phyloP scores from a whole-genome alignment of 2,113 vertebrate genomes.

The Nettapus auritus region DNA sequence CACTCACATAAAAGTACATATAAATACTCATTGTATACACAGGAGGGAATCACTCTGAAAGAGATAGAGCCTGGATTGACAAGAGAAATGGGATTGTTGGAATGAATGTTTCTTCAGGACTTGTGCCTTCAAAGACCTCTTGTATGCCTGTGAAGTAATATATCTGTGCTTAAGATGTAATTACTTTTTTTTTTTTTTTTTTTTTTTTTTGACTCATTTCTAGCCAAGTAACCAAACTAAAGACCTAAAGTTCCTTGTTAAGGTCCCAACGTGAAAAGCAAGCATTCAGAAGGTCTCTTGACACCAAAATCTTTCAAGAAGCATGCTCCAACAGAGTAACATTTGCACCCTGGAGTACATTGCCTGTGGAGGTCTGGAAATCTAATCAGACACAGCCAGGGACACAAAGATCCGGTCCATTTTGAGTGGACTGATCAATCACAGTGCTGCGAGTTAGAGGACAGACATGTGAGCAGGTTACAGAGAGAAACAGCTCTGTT shows the following conservation, averaged over 20 bases:
- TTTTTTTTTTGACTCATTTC: not conserved
- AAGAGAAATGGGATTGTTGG: not conserved
- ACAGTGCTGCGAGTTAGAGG: not conserved
- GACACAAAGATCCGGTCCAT: not conserved
- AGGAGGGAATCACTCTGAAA: not conserved
- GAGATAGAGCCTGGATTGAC: not conserved
- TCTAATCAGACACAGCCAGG: not conserved
- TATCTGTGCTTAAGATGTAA: not conserved
- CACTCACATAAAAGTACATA: not conserved
- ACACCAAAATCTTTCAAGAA: not conserved
- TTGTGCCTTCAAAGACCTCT: not conserved
- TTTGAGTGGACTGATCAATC: not conserved
- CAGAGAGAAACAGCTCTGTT: not conserved
- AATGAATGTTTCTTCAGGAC: not conserved
- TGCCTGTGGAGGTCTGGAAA: not conserved
- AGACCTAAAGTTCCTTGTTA: not conserved
- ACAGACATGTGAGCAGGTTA: not conserved
- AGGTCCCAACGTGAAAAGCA: not conserved
- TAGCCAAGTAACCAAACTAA: not conserved
- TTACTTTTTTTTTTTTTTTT: not conserved
- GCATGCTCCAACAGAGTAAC: rapidly evolving
- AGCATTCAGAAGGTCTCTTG: not conserved
- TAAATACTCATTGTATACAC: rapidly evolving
- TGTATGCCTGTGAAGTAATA: rapidly evolving
- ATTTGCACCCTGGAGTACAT: not conserved